Conservation (phyloP, 1,140 invertebrate species). For the Zaprionus kolodkinae region DNA sequence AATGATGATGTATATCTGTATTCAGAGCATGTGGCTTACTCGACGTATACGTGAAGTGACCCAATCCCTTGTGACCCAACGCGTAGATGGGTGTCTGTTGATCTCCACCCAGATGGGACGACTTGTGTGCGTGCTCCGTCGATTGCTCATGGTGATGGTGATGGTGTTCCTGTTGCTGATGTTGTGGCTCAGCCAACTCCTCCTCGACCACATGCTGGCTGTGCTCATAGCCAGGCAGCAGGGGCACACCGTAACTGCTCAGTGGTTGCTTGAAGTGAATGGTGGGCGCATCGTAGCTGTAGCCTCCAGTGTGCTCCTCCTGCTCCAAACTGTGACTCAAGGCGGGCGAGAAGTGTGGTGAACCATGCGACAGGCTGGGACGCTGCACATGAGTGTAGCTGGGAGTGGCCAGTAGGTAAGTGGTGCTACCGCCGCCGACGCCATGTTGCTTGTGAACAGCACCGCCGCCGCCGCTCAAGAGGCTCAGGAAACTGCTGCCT, state of each 20-base stretch:
- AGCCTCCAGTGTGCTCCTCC: slow-evolving; percentile 43
- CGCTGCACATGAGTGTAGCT: slow-evolving; percentile 20
- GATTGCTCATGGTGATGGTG: slow-evolving; percentile 40
- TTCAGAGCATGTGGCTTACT: slow-evolving; percentile 73
- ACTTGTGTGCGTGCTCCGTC: slow-evolving; percentile 23
- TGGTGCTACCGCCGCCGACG: slow-evolving; percentile 29
- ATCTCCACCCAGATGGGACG: slow-evolving; percentile 10
- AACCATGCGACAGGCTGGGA: slow-evolving; percentile 1
- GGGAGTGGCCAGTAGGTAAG: slow-evolving; percentile 56
- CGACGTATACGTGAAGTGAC: slow-evolving; percentile 72
- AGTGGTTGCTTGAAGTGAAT: slow-evolving; percentile 56
- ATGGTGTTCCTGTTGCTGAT: slow-evolving; percentile 18
- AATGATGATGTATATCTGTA: slow-evolving; percentile 51
- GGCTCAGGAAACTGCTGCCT: slow-evolving; percentile 17
- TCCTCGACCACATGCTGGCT: slow-evolving; percentile 20
- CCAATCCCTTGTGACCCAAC: slow-evolving; percentile 75
- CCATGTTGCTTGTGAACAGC: slow-evolving; percentile 48
- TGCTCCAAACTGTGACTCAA: slow-evolving; percentile 39
- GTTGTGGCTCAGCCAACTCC: slow-evolving; percentile 19
- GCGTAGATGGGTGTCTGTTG: slow-evolving; percentile 67
- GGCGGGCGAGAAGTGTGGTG: slow-evolving; percentile 17
- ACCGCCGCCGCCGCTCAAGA: slow-evolving; percentile 12
- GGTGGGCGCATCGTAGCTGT: slow-evolving; percentile 55
- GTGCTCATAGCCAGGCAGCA: slow-evolving; percentile 64
- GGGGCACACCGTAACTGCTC: slow-evolving; percentile 65